Percentiles rank a stretch among this genome's conserved stretches.
Evolutionary conservation across 2,797 vertebrate genomes (phyloP).

Genomic region (Halcyon leucocephala): DNA sequence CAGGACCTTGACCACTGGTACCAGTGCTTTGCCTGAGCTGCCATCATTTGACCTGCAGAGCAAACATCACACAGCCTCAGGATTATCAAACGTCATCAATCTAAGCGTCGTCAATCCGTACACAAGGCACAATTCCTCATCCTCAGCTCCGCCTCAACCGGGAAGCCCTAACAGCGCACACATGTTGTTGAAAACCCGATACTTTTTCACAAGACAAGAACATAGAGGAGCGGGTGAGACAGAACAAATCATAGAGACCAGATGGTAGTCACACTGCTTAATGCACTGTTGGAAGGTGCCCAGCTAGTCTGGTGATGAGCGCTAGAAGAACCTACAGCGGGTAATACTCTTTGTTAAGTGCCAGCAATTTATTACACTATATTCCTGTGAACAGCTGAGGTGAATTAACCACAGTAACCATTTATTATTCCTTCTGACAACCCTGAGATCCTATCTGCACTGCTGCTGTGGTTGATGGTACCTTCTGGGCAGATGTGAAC

Average conservation of each 20-base stretch:
- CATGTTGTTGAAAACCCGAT: background rate
- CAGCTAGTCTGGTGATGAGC: background rate
- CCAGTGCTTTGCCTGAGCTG: background rate
- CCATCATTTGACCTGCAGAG: background rate
- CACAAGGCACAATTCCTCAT: background rate
- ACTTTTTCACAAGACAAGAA: background rate
- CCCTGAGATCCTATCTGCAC: background rate
- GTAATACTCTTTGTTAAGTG: background rate
- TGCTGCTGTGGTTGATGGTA: background rate
- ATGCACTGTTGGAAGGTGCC: background rate
- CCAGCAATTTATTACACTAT: background rate
- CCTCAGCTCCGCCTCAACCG: background rate
- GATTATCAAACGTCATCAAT: background rate
- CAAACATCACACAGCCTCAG: background rate
- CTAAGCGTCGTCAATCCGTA: rapidly evolving
- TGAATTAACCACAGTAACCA: background rate
- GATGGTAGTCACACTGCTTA: background rate
- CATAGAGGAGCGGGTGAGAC: background rate
- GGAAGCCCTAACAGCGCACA: background rate
- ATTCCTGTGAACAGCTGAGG: slow-evolving; percentile 2
- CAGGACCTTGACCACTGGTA: rapidly evolving
- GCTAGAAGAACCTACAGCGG: background rate
- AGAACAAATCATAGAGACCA: background rate
- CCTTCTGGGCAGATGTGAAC: background rate
- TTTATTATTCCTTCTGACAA: background rate